Evolutionary conservation across 2,888 invertebrate species (phyloP).

Genomic region (Clanis bilineata): DNA sequence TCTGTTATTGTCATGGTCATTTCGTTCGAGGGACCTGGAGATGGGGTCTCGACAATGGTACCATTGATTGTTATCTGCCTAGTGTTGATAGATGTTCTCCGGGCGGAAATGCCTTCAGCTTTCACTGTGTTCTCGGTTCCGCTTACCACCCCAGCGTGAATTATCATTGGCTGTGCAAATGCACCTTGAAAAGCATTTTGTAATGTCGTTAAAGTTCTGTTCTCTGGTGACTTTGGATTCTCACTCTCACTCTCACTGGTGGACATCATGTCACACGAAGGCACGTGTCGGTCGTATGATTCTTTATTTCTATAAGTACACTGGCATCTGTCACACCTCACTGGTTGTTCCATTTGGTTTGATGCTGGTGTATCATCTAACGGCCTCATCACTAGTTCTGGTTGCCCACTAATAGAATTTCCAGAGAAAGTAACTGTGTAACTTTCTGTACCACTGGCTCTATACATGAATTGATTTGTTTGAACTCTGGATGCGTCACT

Average conservation of each 20-base stretch:
- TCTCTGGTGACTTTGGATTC: conserved; percentile 81
- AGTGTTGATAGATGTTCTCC: conserved; percentile 77
- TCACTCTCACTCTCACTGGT: conserved; percentile 93
- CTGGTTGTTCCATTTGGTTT: conserved; percentile 86
- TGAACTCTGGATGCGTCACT: conserved; percentile 62
- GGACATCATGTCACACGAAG: conserved; percentile 89
- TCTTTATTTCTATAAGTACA: conserved; percentile 92
- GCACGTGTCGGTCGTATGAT: conserved; percentile 90
- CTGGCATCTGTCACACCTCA: conserved; percentile 93
- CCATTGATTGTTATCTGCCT: conserved; percentile 80
- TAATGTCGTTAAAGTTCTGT: conserved; percentile 73
- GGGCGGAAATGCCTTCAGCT: conserved; percentile 74
- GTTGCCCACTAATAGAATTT: conserved; percentile 74
- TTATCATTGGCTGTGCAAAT: conserved; percentile 77
- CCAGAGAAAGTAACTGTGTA: conserved; percentile 79
- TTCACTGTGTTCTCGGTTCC: conserved; percentile 71
- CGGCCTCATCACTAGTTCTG: conserved; percentile 72
- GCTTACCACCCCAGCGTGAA: conserved; percentile 74
- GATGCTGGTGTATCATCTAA: conserved; percentile 64
- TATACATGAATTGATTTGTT: conserved; percentile 69
- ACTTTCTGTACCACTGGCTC: conserved; percentile 75
- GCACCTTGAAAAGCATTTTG: conserved; percentile 78
- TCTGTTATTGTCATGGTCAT: conserved; percentile 79
- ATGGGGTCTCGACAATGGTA: conserved; percentile 78
- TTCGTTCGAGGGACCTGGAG: conserved; percentile 77